Conservation (phyloP, 2,888 invertebrate species). For the Adineta ricciae region DNA sequence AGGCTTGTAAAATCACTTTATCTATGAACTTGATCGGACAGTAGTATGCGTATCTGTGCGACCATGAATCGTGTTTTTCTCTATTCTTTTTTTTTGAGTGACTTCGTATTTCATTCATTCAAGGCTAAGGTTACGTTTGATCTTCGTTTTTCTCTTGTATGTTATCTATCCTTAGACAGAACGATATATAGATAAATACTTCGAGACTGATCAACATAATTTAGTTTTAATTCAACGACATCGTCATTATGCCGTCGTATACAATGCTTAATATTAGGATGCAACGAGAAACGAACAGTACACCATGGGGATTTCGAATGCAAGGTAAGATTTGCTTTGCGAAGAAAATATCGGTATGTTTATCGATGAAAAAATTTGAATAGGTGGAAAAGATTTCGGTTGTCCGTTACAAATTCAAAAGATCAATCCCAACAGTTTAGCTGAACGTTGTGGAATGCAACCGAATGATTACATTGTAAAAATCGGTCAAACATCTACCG, state of each 20-base stretch:
- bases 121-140: background rate
- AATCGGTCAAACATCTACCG: constrained; percentile 22
- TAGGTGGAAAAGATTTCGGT: constrained; percentile 31
- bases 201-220: background rate
- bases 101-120: background rate
- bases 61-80: background rate
- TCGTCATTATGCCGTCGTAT: background rate
- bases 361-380: background rate
- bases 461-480: constrained; percentile 28
- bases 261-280: constrained; percentile 28
- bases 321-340: background rate
- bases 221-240: background rate
- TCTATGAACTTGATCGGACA: constrained; percentile 7
- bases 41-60: background rate
- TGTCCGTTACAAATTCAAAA: constrained; percentile 31
- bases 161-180: background rate
- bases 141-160: background rate
- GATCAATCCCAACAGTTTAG: constrained; percentile 28
- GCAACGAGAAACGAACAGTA: constrained; percentile 20
- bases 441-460: constrained; percentile 22
- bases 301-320: constrained; percentile 33
- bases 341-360: background rate
- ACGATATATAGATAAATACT: background rate
- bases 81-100: background rate
- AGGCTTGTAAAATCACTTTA: background rate